Conservation (phyloP, 2,797 vertebrate genomes). For the Paratrypauchen microcephalus region DNA sequence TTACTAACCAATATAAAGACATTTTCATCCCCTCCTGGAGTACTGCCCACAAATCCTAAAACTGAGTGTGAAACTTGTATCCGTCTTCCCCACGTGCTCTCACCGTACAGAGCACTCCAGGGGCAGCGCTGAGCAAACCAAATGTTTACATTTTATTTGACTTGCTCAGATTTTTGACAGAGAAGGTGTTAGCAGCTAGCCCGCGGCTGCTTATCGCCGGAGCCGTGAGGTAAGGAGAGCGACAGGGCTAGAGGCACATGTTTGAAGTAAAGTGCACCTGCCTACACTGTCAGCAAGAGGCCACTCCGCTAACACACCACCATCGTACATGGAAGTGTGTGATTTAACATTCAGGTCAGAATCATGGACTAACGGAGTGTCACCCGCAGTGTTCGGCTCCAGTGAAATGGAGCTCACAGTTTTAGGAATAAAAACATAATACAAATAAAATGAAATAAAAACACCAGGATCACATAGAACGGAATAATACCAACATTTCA, state of each 20-base stretch:
- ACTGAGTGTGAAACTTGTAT: not conserved
- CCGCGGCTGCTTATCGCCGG: constrained; percentile 29
- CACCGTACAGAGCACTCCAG: constrained; percentile 13
- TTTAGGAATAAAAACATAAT: no score
- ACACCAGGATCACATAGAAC: no score
- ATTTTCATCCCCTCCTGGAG: not conserved
- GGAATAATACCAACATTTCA: no score
- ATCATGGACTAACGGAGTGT: no score
- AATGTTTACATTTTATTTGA: constrained; percentile 27
- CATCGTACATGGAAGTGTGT: not conserved
- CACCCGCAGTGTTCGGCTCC: no score
- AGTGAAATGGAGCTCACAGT: no score
- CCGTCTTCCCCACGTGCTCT: not conserved
- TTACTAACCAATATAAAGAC: not conserved
- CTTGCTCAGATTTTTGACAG: constrained; percentile 31
- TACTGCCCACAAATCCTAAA: not conserved
- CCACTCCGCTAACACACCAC: constrained; percentile 25
- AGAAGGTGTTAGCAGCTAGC: constrained; percentile 26
- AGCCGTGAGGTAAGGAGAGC: constrained; percentile 43
- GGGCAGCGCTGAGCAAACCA: not conserved
- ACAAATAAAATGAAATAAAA: no score
- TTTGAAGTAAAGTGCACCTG: constrained; percentile 18
- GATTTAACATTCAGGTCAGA: no score
- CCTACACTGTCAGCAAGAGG: constrained; percentile 39
- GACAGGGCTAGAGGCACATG: constrained; percentile 51